Conservation (phyloP, 2,797 vertebrate genomes). For the Pogonophryne albipinna region DNA sequence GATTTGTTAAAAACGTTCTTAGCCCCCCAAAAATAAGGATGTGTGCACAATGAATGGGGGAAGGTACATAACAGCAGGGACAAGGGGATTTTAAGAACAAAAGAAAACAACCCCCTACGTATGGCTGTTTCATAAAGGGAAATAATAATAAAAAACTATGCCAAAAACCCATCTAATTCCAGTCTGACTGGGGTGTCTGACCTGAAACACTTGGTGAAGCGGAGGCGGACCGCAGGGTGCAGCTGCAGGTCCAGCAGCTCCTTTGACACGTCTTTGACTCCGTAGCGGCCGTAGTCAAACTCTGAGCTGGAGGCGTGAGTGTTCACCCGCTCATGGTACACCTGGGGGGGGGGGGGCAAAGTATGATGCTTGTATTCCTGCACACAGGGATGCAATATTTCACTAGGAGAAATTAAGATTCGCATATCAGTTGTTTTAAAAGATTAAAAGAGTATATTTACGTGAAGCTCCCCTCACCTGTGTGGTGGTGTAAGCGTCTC, state of each 20-base stretch:
- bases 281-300: conserved; percentile 89
- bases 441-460: neutral
- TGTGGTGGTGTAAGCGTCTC: conserved; percentile 93
- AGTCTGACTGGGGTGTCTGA: conserved; percentile 1
- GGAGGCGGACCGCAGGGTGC: conserved; percentile 84
- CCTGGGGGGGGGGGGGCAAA: conserved; percentile 75
- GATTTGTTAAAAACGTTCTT: neutral
- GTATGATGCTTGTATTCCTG: conserved; percentile 28
- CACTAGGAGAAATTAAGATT: conserved; percentile 47
- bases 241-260: conserved; percentile 83
- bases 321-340: conserved; percentile 88
- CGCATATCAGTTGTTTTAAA: conserved; percentile 37
- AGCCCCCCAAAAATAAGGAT: neutral
- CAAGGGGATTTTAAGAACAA: too few relatives aligned
- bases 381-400: conserved; percentile 37
- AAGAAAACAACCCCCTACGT: too few relatives aligned
- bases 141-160: too few relatives aligned
- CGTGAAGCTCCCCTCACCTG: conserved; percentile 69
- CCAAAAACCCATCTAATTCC: too few relatives aligned
- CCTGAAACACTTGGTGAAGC: conserved; percentile 89
- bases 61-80: too few relatives aligned
- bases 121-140: too few relatives aligned
- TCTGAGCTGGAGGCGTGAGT: conserved; percentile 87
- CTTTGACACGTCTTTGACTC: conserved; percentile 87
- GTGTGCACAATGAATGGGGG: too few relatives aligned